Conservation (phyloP, 2,797 vertebrate genomes). For the Clarias platycephalus region DNA sequence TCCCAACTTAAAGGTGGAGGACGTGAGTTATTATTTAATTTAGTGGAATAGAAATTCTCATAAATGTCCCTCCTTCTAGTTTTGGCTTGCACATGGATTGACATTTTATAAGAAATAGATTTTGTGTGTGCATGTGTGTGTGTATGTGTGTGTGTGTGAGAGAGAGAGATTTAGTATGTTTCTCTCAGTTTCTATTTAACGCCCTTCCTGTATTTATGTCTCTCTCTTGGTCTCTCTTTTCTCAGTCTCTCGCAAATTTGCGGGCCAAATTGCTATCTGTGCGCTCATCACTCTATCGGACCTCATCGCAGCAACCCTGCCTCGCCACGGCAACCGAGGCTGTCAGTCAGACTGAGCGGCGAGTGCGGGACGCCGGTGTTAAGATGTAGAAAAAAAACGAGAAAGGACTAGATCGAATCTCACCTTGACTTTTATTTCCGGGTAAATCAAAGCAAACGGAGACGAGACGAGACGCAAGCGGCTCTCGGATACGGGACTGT, state of each 20-base stretch:
- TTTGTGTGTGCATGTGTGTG: neutral
- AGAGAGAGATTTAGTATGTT: neutral
- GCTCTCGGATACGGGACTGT: neutral
- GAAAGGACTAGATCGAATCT: neutral
- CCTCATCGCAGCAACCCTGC: constrained; percentile 28
- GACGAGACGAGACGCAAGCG: neutral
- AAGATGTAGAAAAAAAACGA: neutral
- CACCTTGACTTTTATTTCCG: constrained; percentile 1
- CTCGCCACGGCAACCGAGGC: constrained; percentile 28
- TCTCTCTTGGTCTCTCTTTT: constrained; percentile 7
- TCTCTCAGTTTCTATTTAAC: neutral
- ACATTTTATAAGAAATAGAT: neutral
- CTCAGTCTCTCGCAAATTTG: constrained; percentile 1
- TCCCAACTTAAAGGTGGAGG: constrained; percentile 24
- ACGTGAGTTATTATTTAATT: constrained; percentile 42
- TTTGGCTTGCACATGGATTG: constrained; percentile 5
- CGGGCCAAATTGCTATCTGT: constrained; percentile 25
- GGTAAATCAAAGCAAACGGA: neutral
- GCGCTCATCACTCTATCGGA: constrained; percentile 14
- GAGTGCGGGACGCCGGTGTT: neutral
- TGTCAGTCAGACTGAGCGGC: constrained; percentile 7
- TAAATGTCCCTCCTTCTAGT: constrained; percentile 1
- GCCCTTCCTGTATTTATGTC: neutral
- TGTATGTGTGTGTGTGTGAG: neutral
- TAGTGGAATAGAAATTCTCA: constrained; percentile 21